phyloP scores from a whole-genome alignment of 1,140 invertebrate species.

The Heterodera schachtii region DNA sequence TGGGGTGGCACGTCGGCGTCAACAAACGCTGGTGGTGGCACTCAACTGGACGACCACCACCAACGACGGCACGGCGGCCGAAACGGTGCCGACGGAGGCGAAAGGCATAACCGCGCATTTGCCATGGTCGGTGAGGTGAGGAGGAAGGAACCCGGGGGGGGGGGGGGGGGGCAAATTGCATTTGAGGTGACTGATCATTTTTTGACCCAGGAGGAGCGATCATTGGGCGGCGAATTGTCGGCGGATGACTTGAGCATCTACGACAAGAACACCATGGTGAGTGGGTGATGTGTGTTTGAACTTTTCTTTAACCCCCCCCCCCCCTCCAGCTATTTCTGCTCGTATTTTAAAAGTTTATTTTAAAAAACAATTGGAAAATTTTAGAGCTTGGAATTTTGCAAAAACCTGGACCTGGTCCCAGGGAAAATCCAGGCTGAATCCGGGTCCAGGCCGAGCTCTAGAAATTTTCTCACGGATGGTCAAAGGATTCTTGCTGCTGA shows the following conservation, averaged over 20 bases:
- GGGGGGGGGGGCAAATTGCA: too few relatives aligned
- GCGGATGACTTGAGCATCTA: slow-evolving; percentile 49
- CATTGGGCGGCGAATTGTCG: slow-evolving; percentile 38
- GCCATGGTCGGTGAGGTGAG: not conserved
- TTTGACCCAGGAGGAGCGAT: slow-evolving; percentile 50
- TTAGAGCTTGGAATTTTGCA: too few relatives aligned
- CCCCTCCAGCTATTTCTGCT: too few relatives aligned
- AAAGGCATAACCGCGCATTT: slow-evolving; percentile 7
- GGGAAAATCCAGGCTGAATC: too few relatives aligned
- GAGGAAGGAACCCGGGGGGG: too few relatives aligned
- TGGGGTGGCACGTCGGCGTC: slow-evolving; percentile 15
- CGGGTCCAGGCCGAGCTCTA: too few relatives aligned
- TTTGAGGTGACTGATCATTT: not conserved
- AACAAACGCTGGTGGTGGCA: slow-evolving; percentile 27
- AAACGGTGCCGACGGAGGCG: not conserved
- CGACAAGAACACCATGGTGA: slow-evolving; percentile 42
- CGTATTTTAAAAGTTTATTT: too few relatives aligned
- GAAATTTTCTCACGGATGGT: too few relatives aligned
- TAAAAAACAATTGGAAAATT: too few relatives aligned
- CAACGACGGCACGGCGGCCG: not conserved
- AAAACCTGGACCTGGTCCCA: too few relatives aligned
- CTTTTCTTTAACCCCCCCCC: too few relatives aligned
- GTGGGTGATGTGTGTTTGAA: not conserved
- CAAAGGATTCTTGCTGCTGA: too few relatives aligned
- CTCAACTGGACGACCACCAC: not conserved